phyloP scores from a whole-genome alignment of 2,797 vertebrate genomes.

The Peromyscus aztecus region DNA sequence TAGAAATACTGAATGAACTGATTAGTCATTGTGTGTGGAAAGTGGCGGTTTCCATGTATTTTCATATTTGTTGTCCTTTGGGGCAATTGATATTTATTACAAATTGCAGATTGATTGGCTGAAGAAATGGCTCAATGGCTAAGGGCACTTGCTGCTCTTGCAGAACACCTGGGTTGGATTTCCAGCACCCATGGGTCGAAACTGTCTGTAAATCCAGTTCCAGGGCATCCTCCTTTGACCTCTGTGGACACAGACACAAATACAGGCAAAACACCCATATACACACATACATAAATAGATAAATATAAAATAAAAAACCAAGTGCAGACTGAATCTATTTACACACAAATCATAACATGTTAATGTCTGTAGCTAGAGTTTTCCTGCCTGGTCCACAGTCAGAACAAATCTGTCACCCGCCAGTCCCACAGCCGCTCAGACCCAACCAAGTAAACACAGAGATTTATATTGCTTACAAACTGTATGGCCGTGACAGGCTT shows the following conservation, averaged over 20 bases:
- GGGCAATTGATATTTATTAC: neutral
- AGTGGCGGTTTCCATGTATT: constrained; percentile 27
- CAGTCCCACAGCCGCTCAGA: too few relatives aligned
- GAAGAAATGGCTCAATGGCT: neutral
- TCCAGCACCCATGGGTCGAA: neutral
- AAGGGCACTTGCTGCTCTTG: neutral
- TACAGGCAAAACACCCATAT: neutral
- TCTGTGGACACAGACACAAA: neutral
- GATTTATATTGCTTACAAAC: too few relatives aligned
- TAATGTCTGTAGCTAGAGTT: neutral
- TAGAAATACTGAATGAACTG: constrained; percentile 20
- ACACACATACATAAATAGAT: neutral
- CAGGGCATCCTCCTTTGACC: neutral
- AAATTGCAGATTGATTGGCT: constrained; percentile 25
- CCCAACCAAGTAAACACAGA: too few relatives aligned
- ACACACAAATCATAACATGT: neutral
- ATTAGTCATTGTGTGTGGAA: constrained; percentile 39
- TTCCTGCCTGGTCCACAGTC: too few relatives aligned
- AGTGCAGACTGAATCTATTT: constrained; percentile 23
- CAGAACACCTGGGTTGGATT: neutral
- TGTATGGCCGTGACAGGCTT: too few relatives aligned
- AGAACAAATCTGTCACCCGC: too few relatives aligned
- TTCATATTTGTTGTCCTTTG: neutral
- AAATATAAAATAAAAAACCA: neutral
- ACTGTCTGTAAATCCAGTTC: neutral